Conservation (phyloP, 1,140 invertebrate species). For the Caenorhabditis elegans region WBcel235 BX284606.5:699501-700000, state of each 20-base stretch:
- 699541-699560: slow-evolving; percentile 40
- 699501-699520: background rate
- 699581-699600: slow-evolving; percentile 32
- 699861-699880: background rate
- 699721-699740: slow-evolving; percentile 42
- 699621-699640: slow-evolving; percentile 29
- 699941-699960: background rate
- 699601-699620: slow-evolving; percentile 42
- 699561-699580: slow-evolving; percentile 41
- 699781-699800: slow-evolving; percentile 27
- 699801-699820: slow-evolving; percentile 41
- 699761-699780: slow-evolving; percentile 37
- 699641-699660: slow-evolving; percentile 9
- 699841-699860: slow-evolving; percentile 27
- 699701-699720: no score
- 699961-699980: background rate
- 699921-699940: background rate
- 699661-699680: slow-evolving; percentile 33
- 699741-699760: slow-evolving; percentile 3
- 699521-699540: slow-evolving; percentile 35
- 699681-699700: background rate
- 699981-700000: background rate
- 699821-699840: slow-evolving; percentile 33
- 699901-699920: background rate
- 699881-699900: background rate